phyloP scores from a whole-genome alignment of 2,888 invertebrate genomes.

The Smittia aterrima region DNA sequence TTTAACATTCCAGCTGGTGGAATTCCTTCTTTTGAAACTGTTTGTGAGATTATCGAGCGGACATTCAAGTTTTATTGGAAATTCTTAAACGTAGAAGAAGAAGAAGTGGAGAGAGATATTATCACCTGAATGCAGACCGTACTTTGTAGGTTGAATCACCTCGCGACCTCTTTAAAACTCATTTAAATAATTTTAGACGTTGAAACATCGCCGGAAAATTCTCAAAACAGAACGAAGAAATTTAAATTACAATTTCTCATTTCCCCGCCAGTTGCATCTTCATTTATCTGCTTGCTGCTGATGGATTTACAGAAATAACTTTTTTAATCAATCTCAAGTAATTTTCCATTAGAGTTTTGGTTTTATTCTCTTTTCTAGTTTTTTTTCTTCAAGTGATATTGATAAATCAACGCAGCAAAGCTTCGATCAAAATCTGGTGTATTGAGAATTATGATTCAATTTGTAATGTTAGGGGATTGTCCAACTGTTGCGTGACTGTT shows the following conservation, averaged over 20 bases:
- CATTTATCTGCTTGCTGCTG: not conserved
- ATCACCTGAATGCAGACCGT: not conserved
- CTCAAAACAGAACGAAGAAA: not conserved
- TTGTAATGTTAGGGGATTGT: not conserved
- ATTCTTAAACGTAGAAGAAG: not conserved
- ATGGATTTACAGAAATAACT: not conserved
- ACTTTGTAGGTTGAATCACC: too few species aligned
- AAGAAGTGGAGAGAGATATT: not conserved
- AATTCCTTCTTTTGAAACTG: not conserved
- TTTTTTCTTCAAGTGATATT: not conserved
- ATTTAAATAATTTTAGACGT: not conserved
- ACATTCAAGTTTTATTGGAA: constrained; percentile 1
- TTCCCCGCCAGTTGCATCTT: not conserved
- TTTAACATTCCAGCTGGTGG: constrained; percentile 10
- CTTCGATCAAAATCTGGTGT: not conserved
- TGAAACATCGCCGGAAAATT: not conserved
- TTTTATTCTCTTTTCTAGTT: not conserved
- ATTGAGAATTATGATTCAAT: not conserved
- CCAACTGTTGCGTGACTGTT: too few species aligned
- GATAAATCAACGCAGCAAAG: not conserved
- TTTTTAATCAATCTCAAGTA: constrained; percentile 31
- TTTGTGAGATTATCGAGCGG: not conserved
- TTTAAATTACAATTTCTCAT: not conserved
- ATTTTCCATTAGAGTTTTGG: constrained; percentile 35
- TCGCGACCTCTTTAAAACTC: not conserved